phyloP scores from a whole-genome alignment of 2,888 invertebrate genomes.

The Formica aserva region DNA sequence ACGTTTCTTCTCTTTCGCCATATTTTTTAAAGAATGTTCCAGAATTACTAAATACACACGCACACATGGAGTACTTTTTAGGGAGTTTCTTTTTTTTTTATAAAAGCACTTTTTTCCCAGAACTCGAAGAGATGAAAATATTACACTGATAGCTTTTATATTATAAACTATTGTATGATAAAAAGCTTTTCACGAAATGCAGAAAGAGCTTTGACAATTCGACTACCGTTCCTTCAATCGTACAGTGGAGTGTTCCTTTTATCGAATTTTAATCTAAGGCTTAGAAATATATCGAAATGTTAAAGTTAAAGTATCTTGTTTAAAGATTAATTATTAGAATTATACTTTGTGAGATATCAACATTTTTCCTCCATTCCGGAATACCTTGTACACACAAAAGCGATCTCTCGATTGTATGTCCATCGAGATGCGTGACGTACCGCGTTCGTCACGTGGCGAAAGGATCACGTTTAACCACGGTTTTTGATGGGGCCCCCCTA shows the following conservation, averaged over 20 bases:
- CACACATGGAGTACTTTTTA: not conserved
- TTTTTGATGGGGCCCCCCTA: conserved; percentile 15
- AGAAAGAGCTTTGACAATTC: not conserved
- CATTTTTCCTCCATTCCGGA: not conserved
- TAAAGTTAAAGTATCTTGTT: not conserved
- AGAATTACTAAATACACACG: not conserved
- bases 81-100: not conserved
- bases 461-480: conserved; percentile 23
- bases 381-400: conserved; percentile 16
- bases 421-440: conserved; percentile 10
- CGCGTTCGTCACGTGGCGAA: conserved; percentile 18
- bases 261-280: not conserved
- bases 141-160: not conserved
- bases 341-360: not conserved
- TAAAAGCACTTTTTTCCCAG: not conserved
- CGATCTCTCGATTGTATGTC: conserved; percentile 18
- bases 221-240: not conserved
- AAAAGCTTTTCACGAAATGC: not conserved
- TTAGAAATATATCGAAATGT: not conserved
- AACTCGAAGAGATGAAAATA: not conserved
- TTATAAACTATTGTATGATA: not conserved
- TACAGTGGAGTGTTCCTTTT: not conserved
- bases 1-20: not conserved
- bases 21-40: not conserved
- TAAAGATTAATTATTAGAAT: not conserved